Percentiles rank a stretch among this genome's conserved stretches.
Evolutionary conservation across 2,888 invertebrate species (phyloP).

Genomic region (Phalera bucephala): DNA sequence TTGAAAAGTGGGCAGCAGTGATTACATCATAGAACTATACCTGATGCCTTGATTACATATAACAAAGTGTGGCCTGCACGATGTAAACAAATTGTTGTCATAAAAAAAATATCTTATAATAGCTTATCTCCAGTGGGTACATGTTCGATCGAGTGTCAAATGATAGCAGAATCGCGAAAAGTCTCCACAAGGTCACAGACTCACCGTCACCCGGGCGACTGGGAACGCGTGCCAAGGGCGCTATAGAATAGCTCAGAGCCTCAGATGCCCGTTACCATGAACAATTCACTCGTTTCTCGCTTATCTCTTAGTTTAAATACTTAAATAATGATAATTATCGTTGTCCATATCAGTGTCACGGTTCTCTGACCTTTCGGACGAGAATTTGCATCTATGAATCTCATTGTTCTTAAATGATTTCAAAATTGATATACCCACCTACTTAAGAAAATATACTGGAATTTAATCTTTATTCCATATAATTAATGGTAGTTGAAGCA

Average conservation of each 20-base stretch:
- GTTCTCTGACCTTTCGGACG: background rate
- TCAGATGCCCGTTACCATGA: constrained; percentile 1
- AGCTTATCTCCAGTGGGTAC: no score
- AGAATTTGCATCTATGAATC: background rate
- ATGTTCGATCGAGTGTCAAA: constrained; percentile 6
- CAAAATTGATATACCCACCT: no score
- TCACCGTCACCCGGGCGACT: constrained; percentile 33
- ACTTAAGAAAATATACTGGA: no score
- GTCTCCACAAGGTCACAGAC: constrained; percentile 33
- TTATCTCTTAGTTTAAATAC: background rate
- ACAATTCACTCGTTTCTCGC: constrained; percentile 12
- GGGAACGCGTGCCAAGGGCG: constrained; percentile 34
- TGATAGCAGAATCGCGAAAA: constrained; percentile 21
- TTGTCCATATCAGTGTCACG: background rate
- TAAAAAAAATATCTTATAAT: no score
- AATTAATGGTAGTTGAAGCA: no score
- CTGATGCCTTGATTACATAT: no score
- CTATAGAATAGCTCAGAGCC: constrained; percentile 7
- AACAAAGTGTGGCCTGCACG: no score
- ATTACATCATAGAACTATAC: no score
- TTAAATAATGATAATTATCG: background rate
- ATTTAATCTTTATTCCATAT: no score
- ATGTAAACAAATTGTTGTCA: no score
- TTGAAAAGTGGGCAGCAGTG: no score
- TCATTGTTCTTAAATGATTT: no score